These are phyloP conservation scores for Drosophila buzzatii DNA, from an alignment of 2,888 invertebrate genomes.

Conservation along the genomic window DNA sequence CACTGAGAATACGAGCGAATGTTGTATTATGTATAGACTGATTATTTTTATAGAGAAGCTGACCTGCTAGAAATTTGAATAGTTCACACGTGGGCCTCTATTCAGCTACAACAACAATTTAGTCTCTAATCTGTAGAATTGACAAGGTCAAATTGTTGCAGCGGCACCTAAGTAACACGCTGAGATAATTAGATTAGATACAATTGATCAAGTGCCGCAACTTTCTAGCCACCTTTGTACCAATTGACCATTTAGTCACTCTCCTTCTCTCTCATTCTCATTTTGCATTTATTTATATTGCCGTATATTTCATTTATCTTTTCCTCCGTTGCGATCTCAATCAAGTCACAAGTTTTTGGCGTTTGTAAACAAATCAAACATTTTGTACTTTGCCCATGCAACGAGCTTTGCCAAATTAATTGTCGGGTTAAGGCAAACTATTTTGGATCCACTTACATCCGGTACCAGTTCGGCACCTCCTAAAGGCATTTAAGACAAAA, in stretches of 20 bases:
- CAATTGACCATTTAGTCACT: background rate
- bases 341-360: constrained; percentile 48
- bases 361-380: constrained; percentile 41
- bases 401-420: constrained; percentile 57
- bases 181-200: constrained; percentile 40
- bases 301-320: background rate
- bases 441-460: constrained; percentile 40
- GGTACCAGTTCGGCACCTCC: constrained; percentile 42
- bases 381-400: constrained; percentile 44
- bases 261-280: background rate
- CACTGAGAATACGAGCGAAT: constrained; percentile 1
- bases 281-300: constrained; percentile 5
- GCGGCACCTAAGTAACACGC: constrained; percentile 19
- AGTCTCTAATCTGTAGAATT: constrained; percentile 43
- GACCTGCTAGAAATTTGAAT: constrained; percentile 3
- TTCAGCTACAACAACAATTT: constrained; percentile 14
- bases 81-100: constrained; percentile 35
- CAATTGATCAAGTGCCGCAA: constrained; percentile 16
- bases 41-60: constrained; percentile 9
- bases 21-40: background rate
- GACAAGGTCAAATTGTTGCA: constrained; percentile 58
- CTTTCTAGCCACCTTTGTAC: constrained; percentile 16
- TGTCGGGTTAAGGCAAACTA: constrained; percentile 16
- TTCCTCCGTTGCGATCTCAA: constrained; percentile 23
- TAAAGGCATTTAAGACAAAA: constrained; percentile 4